phyloP scores from a whole-genome alignment of 2,797 vertebrate genomes.

The Tachyglossus aculeatus region DNA sequence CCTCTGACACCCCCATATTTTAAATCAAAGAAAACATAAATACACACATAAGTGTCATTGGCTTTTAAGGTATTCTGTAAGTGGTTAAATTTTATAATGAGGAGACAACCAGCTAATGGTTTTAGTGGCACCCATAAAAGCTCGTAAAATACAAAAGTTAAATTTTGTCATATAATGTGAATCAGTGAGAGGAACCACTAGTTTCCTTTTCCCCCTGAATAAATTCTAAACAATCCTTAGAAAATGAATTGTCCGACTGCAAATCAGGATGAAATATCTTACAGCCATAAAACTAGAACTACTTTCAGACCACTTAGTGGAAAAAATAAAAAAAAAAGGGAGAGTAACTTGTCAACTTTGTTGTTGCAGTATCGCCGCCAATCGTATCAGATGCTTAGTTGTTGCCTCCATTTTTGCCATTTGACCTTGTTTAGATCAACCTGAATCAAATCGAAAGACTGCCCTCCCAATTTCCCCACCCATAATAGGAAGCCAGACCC shows the following conservation, averaged over 20 bases:
- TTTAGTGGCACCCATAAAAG: slow-evolving; percentile 75
- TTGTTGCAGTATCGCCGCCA: slow-evolving; percentile 50
- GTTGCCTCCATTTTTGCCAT: slow-evolving; percentile 62
- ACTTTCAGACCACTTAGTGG: slow-evolving; percentile 67
- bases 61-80: slow-evolving; percentile 67
- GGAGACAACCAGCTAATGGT: slow-evolving; percentile 73
- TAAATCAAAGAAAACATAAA: slow-evolving; percentile 73
- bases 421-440: slow-evolving; percentile 74
- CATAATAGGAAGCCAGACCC: slow-evolving; percentile 60
- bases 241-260: slow-evolving; percentile 71
- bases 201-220: slow-evolving; percentile 71
- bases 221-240: slow-evolving; percentile 76
- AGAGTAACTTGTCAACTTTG: slow-evolving; percentile 41
- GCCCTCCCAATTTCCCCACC: slow-evolving; percentile 53
- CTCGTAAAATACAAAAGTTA: slow-evolving; percentile 72
- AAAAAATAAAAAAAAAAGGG: neutral
- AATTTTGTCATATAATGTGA: slow-evolving; percentile 72
- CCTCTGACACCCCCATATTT: slow-evolving; percentile 47
- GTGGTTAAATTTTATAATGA: slow-evolving; percentile 76
- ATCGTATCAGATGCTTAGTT: slow-evolving; percentile 54
- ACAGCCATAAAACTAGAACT: slow-evolving; percentile 68
- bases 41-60: slow-evolving; percentile 56
- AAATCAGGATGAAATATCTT: slow-evolving; percentile 71
- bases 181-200: slow-evolving; percentile 63
- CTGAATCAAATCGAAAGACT: slow-evolving; percentile 51